phyloP scores from a whole-genome alignment of 2,888 invertebrate species.

The Alcis repandata region DNA sequence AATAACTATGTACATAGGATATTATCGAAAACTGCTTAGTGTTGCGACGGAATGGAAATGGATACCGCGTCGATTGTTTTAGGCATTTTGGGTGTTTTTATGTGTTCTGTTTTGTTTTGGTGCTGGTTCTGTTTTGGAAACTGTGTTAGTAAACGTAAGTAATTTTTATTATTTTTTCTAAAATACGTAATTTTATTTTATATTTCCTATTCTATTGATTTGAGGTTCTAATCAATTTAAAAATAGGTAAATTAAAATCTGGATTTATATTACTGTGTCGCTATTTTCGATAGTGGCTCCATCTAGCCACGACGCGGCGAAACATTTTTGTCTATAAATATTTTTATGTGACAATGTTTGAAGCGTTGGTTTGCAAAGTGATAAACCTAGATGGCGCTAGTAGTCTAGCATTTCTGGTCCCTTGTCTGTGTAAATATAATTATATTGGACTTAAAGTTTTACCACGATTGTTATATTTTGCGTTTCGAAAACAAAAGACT shows the following conservation, averaged over 20 bases:
- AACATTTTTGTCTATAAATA: no score
- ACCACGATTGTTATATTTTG: no score
- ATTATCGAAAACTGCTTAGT: constrained; percentile 22
- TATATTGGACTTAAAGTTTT: no score
- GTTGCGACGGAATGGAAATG: constrained; percentile 66
- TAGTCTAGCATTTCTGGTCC: not conserved
- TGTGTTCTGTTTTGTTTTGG: constrained; percentile 71
- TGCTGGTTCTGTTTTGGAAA: constrained; percentile 79
- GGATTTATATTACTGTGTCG: no score
- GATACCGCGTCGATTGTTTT: constrained; percentile 61
- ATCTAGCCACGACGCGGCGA: not conserved
- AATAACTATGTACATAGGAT: not conserved
- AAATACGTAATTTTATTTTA: not conserved
- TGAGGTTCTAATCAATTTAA: not conserved
- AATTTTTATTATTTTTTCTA: not conserved
- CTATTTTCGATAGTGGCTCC: no score
- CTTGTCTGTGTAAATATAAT: no score
- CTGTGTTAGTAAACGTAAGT: constrained; percentile 70
- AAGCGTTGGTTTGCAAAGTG: not conserved
- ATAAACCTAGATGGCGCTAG: constrained; percentile 12
- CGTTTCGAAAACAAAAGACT: no score
- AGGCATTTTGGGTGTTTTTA: constrained; percentile 61
- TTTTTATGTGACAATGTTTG: not conserved
- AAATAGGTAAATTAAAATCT: no score
- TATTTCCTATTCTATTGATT: not conserved